Conservation (phyloP, 1,140 invertebrate genomes). For the Vollenhovia emeryi region DNA sequence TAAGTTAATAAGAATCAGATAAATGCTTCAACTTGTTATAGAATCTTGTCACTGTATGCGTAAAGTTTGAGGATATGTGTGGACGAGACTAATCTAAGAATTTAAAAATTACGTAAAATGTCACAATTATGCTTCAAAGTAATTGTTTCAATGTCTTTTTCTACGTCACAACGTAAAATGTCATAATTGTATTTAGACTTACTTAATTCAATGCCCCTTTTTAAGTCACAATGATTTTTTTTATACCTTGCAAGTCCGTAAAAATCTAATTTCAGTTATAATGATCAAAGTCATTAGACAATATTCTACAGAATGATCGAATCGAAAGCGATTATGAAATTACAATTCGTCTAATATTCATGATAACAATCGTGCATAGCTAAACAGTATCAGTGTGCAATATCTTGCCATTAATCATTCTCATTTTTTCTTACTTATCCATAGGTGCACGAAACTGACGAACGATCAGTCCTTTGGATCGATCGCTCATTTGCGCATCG, state of each 20-base stretch:
- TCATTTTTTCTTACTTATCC: neutral
- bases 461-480: slow-evolving; percentile 79
- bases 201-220: too few relatives aligned
- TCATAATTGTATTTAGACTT: neutral
- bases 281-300: neutral
- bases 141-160: neutral
- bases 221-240: neutral
- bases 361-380: neutral
- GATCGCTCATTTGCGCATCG: slow-evolving; percentile 79
- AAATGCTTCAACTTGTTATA: neutral
- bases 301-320: neutral
- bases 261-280: slow-evolving; percentile 2
- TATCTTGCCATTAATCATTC: neutral
- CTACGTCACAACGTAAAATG: neutral
- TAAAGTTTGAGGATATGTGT: neutral
- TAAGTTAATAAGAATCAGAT: neutral
- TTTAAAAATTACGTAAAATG: slow-evolving; percentile 3
- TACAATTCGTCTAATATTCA: neutral
- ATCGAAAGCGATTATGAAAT: neutral
- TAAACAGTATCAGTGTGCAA: neutral
- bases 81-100: neutral
- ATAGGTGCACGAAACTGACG: slow-evolving; percentile 80
- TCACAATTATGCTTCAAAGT: neutral
- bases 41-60: neutral
- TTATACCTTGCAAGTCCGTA: neutral